Evolutionary conservation across 2,888 invertebrate genomes (phyloP).

Genomic region (Onthophagus sagittarius): DNA sequence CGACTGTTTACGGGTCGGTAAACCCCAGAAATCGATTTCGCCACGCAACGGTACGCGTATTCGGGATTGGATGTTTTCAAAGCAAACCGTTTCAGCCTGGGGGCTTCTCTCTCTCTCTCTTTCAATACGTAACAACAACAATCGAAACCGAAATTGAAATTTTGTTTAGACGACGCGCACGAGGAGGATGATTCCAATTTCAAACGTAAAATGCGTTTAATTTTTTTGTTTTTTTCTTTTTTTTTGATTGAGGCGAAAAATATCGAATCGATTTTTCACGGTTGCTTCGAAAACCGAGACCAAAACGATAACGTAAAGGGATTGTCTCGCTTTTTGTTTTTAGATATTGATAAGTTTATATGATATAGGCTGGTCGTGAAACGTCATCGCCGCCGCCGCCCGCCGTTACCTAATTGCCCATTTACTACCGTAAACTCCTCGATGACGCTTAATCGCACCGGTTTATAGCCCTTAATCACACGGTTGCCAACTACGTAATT

Average conservation of each 20-base stretch:
- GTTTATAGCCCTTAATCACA: neutral
- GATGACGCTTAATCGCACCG: neutral
- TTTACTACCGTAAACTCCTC: neutral
- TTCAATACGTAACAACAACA: too few species aligned
- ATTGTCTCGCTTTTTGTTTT: too few species aligned
- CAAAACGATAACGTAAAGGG: too few species aligned
- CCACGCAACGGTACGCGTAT: conserved; percentile 18
- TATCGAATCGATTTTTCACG: too few species aligned
- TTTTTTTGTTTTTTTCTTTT: too few species aligned
- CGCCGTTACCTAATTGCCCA: neutral
- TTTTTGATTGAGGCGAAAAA: too few species aligned
- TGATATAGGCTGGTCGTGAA: neutral
- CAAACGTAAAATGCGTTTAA: too few species aligned
- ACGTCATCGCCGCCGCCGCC: neutral
- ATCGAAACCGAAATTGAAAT: conserved; percentile 36
- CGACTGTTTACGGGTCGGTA: conserved; percentile 43
- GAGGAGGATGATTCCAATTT: too few species aligned
- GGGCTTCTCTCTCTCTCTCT: too few species aligned
- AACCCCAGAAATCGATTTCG: conserved; percentile 31
- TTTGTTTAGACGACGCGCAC: conserved; percentile 40
- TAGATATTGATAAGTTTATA: neutral
- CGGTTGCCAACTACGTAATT: neutral
- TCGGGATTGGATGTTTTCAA: neutral
- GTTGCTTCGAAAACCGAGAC: too few species aligned
- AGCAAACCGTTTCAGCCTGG: neutral